phyloP scores from a whole-genome alignment of 1,140 invertebrate species.

The Scaptodrosophila lebanonensis region DNA sequence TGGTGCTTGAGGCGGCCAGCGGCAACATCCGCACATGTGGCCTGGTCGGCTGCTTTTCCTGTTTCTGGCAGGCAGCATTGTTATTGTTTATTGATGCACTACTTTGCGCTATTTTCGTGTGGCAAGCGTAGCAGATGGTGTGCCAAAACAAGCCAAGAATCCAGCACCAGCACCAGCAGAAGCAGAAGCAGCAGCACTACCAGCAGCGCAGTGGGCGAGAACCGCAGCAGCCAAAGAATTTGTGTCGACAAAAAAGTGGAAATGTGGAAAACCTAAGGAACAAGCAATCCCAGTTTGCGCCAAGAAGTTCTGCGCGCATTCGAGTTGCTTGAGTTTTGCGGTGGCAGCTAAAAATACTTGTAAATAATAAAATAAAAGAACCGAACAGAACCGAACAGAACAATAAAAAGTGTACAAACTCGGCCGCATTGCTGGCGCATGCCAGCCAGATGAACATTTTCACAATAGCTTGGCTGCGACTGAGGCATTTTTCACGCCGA shows the following conservation, averaged over 20 bases:
- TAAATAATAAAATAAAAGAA: not conserved
- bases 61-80: slow-evolving; percentile 58
- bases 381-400: too few species aligned
- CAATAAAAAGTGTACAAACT: too few species aligned
- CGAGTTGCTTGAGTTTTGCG: not conserved
- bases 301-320: too few species aligned
- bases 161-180: too few species aligned
- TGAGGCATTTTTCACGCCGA: too few species aligned
- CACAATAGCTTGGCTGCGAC: slow-evolving; percentile 21
- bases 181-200: not conserved
- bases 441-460: slow-evolving; percentile 3
- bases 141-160: too few species aligned
- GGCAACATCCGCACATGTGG: slow-evolving; percentile 66
- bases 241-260: slow-evolving; percentile 11
- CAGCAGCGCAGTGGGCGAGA: slow-evolving; percentile 57
- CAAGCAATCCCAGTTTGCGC: slow-evolving; percentile 21
- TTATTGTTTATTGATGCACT: slow-evolving; percentile 76
- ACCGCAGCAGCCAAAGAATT: slow-evolving; percentile 6
- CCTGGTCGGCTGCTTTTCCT: slow-evolving; percentile 46
- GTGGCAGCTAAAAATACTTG: slow-evolving; percentile 31
- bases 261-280: too few species aligned
- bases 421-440: not conserved
- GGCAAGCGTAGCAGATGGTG: slow-evolving; percentile 58
- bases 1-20: too few species aligned
- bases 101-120: slow-evolving; percentile 74